Percentiles rank a stretch among this genome's conserved stretches.
These are phyloP conservation scores for Acrocera orbiculus DNA, from an alignment of 2,888 invertebrate genomes.

Conservation along the genomic window DNA sequence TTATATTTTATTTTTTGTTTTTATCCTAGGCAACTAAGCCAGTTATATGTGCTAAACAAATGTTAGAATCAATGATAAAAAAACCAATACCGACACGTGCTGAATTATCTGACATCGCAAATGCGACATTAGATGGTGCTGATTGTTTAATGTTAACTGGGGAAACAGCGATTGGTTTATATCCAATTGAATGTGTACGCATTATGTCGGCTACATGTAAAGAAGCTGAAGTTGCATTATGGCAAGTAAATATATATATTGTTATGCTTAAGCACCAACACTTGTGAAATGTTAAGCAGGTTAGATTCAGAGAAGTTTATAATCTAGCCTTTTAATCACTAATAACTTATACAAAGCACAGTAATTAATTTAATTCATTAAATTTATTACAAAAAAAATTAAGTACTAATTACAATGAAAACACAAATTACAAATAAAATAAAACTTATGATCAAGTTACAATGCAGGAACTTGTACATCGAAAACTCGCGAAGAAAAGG, in stretches of 20 bases:
- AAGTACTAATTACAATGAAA: no score
- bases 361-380: no score
- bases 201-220: conserved; percentile 89
- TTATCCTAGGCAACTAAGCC: conserved; percentile 65
- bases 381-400: no score
- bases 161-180: conserved; percentile 95
- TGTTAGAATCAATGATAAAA: conserved; percentile 98
- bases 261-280: no score
- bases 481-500: no score
- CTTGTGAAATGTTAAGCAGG: no score
- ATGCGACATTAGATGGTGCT: conserved; percentile 92
- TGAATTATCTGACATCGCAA: conserved; percentile 93
- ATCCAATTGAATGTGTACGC: conserved; percentile 75
- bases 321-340: no score
- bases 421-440: no score
- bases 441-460: no score
- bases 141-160: conserved; percentile 98
- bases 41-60: conserved; percentile 95
- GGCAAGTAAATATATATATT: conserved; percentile 83
- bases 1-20: background rate
- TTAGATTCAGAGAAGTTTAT: no score
- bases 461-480: no score
- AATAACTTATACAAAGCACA: no score
- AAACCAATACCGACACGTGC: conserved; percentile 94
- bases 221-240: conserved; percentile 92